Evolutionary conservation across 1,140 invertebrate species (phyloP).

Genomic region (Brachionus rubens): DNA sequence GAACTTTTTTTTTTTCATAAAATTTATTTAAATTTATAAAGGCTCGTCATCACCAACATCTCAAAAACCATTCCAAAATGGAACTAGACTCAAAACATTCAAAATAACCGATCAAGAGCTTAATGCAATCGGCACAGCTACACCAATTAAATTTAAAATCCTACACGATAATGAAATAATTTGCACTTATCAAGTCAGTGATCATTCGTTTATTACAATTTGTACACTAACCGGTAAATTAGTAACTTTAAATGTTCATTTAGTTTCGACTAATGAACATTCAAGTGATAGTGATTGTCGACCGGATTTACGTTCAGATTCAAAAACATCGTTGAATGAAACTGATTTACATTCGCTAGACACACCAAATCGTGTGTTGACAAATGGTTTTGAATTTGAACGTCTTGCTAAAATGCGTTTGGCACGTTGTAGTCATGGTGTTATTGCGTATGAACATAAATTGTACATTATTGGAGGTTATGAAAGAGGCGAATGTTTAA

Average conservation of each 20-base stretch:
- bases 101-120: slow-evolving; percentile 45
- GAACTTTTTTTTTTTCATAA: no score
- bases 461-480: slow-evolving; percentile 65
- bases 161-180: slow-evolving; percentile 43
- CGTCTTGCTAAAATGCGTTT: slow-evolving; percentile 47
- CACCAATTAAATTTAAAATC: slow-evolving; percentile 44
- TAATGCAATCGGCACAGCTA: slow-evolving; percentile 22
- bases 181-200: slow-evolving; percentile 20
- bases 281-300: slow-evolving; percentile 24
- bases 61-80: neutral
- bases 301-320: neutral
- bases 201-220: slow-evolving; percentile 27
- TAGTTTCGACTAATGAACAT: neutral
- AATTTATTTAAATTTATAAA: no score
- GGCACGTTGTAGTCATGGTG: slow-evolving; percentile 48
- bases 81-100: slow-evolving; percentile 22
- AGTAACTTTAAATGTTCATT: slow-evolving; percentile 26
- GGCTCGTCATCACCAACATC: neutral
- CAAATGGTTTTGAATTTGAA: slow-evolving; percentile 37
- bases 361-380: neutral
- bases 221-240: slow-evolving; percentile 39
- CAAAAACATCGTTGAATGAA: slow-evolving; percentile 22
- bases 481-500: slow-evolving; percentile 76
- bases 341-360: neutral
- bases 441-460: slow-evolving; percentile 46